Base-by-base conservation (phyloP, 1,140 invertebrate species). In the Caerostris extrusa region DNA sequence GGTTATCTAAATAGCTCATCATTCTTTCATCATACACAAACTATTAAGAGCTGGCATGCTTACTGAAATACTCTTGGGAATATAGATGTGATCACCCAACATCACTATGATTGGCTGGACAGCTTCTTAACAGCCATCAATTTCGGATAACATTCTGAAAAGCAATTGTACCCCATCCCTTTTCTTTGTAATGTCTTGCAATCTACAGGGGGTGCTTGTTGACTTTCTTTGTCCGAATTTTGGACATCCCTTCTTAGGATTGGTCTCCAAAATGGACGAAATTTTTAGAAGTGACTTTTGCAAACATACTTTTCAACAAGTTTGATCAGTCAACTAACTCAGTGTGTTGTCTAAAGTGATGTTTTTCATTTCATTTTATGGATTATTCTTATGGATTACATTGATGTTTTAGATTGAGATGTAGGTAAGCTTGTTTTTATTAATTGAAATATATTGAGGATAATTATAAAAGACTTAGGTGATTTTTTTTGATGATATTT, bases 71-170 rank as follows among this genome's bases (percentile, higher is more conserved):
- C 5, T 77, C 34, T 2, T 50, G 71, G 34, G 53, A 77, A 77
- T 77, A 53, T 5, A 77, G 71, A 77, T 53, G 71, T 77, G 10
- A 77, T 5, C 50, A 34, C 6, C 71, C 71, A 77, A 64, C 61
- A 64, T 64, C 71, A 50, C 83, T 34, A 58, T 17, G 83, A 85
- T 85, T 85, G 83, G 56, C 56, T 60, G 57, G 83, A 85, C n/a
- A 85, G 19, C 8, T 50, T 34, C 69, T 8, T 34, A 71, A 34
- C 53, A 77, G 71, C 34, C 8, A 77, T 50, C 71, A 50, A 50
- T 77, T 50, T 77, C 34, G 19, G 69, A 71, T 77, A 50, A 50
- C 10, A 53, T 77, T 77, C 71, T 4, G 12, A 53, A 53, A 77
- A 50, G 7, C 34, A 12, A 12, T 77, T 5, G 71, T 53, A 50